Base-by-base conservation (phyloP, 2,113 vertebrate genomes). In the Peucedramus taeniatus region DNA sequence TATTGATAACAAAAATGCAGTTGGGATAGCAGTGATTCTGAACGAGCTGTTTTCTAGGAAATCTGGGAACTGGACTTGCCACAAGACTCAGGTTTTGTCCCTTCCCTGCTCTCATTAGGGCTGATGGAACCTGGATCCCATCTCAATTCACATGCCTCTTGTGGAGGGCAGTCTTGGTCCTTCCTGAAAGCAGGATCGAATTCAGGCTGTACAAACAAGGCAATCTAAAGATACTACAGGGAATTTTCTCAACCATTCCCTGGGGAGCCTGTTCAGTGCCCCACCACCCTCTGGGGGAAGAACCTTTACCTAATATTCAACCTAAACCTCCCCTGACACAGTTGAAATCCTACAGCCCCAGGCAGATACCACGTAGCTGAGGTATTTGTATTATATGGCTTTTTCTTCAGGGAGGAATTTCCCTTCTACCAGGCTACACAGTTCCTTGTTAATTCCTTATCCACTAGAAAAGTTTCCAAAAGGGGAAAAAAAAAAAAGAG, bases 401-500 rank as follows among this genome's bases (percentile, higher is more conserved):
- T 74, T 47, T 69, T 40, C 15, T 54, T 74, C 24, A 54, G 33
- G 31, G 26, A 79, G 17, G 65, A 85, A 33, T 50, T 64, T 51
- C 8, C 14, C 4, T 42, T 68, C 51, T 17, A 26, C 18, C 35
- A 47, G 13, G 26, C 18, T 17, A 26, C 4, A 45, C 1, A 78
- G 24, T 2, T 21, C 28, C 53, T 56, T 12, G 6, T 21, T 21
- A 15, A 35, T 50, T 35, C 56, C 21, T 64, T 54, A 64, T 14
- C 9, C 11, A 6, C 42, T 21, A 31, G 7, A 40, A 24, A 28
- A 30, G 11, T 27, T 87, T 69, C 53, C 57, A 90, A 51, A 14
- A 42, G 6, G 8, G 7, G 14, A 44, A 5, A 7, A 26, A 9
- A 12, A 33, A 9, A 6, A 3, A 5, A 24, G 5, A 33, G 3